Base-by-base conservation (phyloP, 2,113 vertebrate genomes). In the Calypte anna region DNA sequence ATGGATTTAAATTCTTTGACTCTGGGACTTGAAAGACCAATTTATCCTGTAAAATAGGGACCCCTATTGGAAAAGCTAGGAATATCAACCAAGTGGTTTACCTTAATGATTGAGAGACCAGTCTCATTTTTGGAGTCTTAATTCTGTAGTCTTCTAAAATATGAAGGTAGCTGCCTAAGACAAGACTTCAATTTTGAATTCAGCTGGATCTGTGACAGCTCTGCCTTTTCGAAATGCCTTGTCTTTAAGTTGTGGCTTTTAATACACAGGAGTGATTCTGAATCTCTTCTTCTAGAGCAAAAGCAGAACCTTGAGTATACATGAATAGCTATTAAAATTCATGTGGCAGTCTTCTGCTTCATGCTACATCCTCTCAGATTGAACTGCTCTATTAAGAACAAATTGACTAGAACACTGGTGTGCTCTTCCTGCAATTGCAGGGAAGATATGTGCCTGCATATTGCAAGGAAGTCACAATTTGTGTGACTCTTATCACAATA, bases 21-120 rank as follows among this genome's bases (percentile, higher is more conserved):
- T 61, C 16, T 62, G 14, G 23, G 33, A 76, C 15, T 68, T 4
- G 10, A 84, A 84, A 84, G 73, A 58, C n/a, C 24, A 40, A 12
- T 66, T 93, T 93, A 27, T 20, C 30, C 46, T 94, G 90, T 88
- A 55, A 86, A 58, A 82, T 90, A 90, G 82, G 73, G 93, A 88
- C 82, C 88, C 24, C 88, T 94, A 9, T 74, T 82, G 90, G 90
- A 86, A 95, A 80, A 90, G 6, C 38, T 51, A 9, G 79, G 95
- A 70, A 83, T 83, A 74, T 55, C 92, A 90, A 28, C 44, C 15
- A n/a, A 10, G 17, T 36, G 28, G 21, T 57, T 84, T 61, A 14
- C 13, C 25, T 51, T 30, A 5, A 9, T n/a, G 50, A 11, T 16
- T 11, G 18, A 22, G 30, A 69, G 50, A 44, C 15, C 12, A 12